Percentiles rank a stretch among this genome's conserved stretches.
phyloP scores from a whole-genome alignment of 2,113 vertebrate species.

The Poecilia latipinna region DNA sequence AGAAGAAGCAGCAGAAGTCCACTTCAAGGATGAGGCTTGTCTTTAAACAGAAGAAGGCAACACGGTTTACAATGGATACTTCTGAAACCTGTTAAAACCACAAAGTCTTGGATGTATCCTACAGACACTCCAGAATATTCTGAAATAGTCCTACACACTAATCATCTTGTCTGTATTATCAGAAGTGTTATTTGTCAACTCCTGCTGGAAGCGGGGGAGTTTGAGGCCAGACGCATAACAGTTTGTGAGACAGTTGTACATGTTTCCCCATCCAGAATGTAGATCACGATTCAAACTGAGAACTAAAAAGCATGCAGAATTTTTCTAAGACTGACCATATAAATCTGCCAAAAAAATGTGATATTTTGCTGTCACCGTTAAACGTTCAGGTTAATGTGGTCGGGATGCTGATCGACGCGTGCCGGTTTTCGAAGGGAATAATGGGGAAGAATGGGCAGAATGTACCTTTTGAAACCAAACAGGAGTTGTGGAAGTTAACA shows the following conservation, averaged over 20 bases:
- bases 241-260: neutral
- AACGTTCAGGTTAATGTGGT: too few relatives aligned
- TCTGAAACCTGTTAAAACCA: slow-evolving; percentile 75
- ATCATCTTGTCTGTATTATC: slow-evolving; percentile 28
- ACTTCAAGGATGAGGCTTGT: slow-evolving; percentile 15
- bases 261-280: neutral
- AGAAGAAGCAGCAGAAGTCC: neutral
- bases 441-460: neutral
- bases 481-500: neutral
- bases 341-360: neutral
- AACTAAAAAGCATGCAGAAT: neutral
- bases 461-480: neutral
- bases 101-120: slow-evolving; percentile 79
- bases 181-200: neutral
- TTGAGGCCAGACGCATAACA: slow-evolving; percentile 9
- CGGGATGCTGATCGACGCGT: neutral
- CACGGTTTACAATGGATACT: slow-evolving; percentile 80
- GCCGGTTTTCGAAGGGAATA: neutral
- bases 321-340: neutral
- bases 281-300: neutral
- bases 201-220: slow-evolving; percentile 10
- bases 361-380: too few relatives aligned
- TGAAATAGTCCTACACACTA: slow-evolving; percentile 40
- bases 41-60: slow-evolving; percentile 38
- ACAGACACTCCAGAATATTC: slow-evolving; percentile 60